These are phyloP conservation scores for Sebastiscus albofasciatus DNA, from an alignment of 2,797 vertebrate species.

Conservation along the genomic window DNA sequence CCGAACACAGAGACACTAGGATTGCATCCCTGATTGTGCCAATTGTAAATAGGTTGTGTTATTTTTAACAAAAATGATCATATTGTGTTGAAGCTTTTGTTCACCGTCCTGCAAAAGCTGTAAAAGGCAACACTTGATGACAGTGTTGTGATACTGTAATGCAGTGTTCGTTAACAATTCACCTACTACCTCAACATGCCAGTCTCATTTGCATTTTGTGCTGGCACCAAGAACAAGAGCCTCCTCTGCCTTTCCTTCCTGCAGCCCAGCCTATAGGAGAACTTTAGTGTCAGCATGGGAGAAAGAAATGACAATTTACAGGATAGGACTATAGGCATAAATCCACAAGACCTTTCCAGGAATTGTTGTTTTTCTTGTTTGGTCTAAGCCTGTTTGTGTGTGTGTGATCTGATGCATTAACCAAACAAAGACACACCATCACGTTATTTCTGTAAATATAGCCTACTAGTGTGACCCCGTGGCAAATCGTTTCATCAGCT, in stretches of 20 bases:
- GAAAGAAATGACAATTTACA: not conserved
- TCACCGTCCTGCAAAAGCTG: not conserved
- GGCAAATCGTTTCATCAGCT: not conserved
- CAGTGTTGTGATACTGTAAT: not conserved
- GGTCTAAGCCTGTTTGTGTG: not conserved
- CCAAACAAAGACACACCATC: not conserved
- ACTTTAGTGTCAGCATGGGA: slow-evolving; percentile 8
- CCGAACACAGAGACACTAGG: too few species aligned
- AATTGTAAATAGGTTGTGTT: too few species aligned
- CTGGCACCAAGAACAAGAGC: slow-evolving; percentile 42
- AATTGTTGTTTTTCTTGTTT: not conserved
- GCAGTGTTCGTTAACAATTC: slow-evolving; percentile 22
- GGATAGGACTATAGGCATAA: not conserved
- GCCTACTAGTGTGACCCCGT: too few species aligned
- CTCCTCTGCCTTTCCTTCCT: slow-evolving; percentile 41
- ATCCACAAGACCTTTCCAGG: not conserved
- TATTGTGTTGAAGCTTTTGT: not conserved
- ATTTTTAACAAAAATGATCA: not conserved
- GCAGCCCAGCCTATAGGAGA: slow-evolving; percentile 12
- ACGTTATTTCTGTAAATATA: not conserved
- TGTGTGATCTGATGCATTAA: not conserved
- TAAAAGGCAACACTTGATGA: not conserved
- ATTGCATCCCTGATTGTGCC: too few species aligned
- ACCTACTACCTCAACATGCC: not conserved
- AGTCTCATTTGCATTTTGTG: slow-evolving; percentile 46